Base-by-base conservation (phyloP, 2,113 vertebrate genomes). In the Gadus chalcogrammus region DNA sequence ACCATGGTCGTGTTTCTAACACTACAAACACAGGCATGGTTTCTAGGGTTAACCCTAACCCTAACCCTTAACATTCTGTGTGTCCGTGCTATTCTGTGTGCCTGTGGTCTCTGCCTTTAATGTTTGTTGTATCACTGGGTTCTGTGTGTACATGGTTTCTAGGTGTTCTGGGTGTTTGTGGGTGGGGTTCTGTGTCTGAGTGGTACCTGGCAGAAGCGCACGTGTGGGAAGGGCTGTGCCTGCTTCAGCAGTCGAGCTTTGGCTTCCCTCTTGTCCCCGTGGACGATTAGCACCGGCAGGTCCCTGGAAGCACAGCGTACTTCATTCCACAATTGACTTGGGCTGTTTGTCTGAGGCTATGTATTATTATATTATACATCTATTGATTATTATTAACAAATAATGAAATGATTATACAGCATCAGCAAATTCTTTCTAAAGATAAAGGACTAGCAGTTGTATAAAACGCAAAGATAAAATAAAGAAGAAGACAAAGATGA, bases 221-320 rank as follows among this genome's bases (percentile, higher is more conserved):
- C 69, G 66, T 99, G 94, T 56, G 90, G 88, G 20, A 94, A 97
- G 9, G 94, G 93, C 38, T 92, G 88, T 1, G 94, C 95, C 80
- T 96, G 89, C 5, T 95, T 91, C 0, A 96, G 69, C 15, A 99
- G 87, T 9, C 89, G 86, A 42, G 96, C 94, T 79, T 99, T 99
- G 22, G 95, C 95, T 85, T 97, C 96, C 66, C 95, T 91, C 76
- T 95, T 99, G 78, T 99, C 97, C 0, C 97, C 97, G 0, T 99
- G 97, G 74, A 99, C 94, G 0, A 99, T 92, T 75, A 97, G 79
- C 73, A 99, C 70, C 0, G 97, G 97, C 59, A 91, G 93, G 79
- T 92, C 91, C 85, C 97, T 99, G 77, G 67, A 71, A 76, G 70
- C 48, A 67, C n/a, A 76, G 48, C 68, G 52, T 20, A 55, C 71